These are phyloP conservation scores for Drosophila paulistorum DNA, from an alignment of 1,140 invertebrate genomes.

Conservation along the genomic window DNA sequence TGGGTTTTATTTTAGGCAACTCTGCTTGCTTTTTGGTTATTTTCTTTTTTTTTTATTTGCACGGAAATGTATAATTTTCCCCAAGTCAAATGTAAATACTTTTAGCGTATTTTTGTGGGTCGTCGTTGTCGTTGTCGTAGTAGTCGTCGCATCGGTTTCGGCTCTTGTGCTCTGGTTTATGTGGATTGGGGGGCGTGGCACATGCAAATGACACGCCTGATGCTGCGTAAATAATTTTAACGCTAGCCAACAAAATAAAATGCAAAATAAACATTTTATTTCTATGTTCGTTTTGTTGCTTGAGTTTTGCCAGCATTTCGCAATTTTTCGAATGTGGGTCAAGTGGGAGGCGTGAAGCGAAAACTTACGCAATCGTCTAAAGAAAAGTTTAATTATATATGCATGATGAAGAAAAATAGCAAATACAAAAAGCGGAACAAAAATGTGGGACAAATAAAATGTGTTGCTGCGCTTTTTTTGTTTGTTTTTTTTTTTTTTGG, in stretches of 20 bases:
- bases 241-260: slow-evolving; percentile 74
- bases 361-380: slow-evolving; percentile 43
- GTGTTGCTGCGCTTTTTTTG: slow-evolving; percentile 41
- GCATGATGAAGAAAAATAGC: slow-evolving; percentile 20
- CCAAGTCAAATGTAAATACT: slow-evolving; percentile 80
- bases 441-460: not conserved
- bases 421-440: slow-evolving; percentile 19
- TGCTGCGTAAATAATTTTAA: slow-evolving; percentile 80
- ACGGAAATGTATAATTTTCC: slow-evolving; percentile 80
- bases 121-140: slow-evolving; percentile 41
- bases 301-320: not conserved
- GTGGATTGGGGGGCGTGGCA: slow-evolving; percentile 51
- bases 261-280: slow-evolving; percentile 80
- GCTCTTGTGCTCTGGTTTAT: slow-evolving; percentile 16
- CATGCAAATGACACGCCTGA: slow-evolving; percentile 79
- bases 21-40: slow-evolving; percentile 11
- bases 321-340: slow-evolving; percentile 59
- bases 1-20: slow-evolving; percentile 50
- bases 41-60: slow-evolving; percentile 69
- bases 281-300: slow-evolving; percentile 42
- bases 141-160: slow-evolving; percentile 17
- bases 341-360: slow-evolving; percentile 50
- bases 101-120: slow-evolving; percentile 78
- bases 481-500: slow-evolving; percentile 18
- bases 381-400: slow-evolving; percentile 58